Evolutionary conservation across 2,113 vertebrate species (phyloP).

Genomic region (Oryzias woworae): DNA sequence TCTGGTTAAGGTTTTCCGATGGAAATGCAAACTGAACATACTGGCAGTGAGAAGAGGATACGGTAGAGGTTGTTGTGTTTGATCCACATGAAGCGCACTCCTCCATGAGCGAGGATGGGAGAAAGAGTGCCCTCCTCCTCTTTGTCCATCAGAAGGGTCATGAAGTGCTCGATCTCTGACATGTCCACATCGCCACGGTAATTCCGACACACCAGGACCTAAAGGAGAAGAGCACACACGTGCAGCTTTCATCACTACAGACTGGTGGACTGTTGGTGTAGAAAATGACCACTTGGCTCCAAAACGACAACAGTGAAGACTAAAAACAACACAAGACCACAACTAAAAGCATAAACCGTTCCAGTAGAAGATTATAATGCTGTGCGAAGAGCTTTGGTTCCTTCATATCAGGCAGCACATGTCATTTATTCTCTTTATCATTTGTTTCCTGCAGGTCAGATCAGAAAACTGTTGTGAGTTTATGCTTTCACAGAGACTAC

Average conservation of each 20-base stretch:
- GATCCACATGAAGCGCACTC: constrained; percentile 99
- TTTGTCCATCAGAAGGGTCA: constrained; percentile 98
- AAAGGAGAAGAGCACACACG: neutral
- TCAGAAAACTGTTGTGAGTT: no score
- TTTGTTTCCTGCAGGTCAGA: no score
- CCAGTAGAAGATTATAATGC: no score
- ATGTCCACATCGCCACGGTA: constrained; percentile 98
- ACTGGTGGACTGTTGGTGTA: no score
- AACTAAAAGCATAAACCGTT: no score
- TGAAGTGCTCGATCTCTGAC: constrained; percentile 98
- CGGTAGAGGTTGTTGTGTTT: constrained; percentile 98
- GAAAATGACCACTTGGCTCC: no score
- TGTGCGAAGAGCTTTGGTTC: no score
- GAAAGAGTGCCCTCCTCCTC: constrained; percentile 95
- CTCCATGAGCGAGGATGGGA: constrained; percentile 93
- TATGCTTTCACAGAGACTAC: no score
- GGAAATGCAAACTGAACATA: neutral
- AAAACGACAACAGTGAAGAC: no score
- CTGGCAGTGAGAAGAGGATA: constrained; percentile 79
- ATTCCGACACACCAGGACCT: constrained; percentile 97
- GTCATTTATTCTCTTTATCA: no score
- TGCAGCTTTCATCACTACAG: neutral
- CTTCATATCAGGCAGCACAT: no score
- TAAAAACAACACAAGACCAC: no score
- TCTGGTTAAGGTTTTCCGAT: constrained; percentile 68